Evolutionary conservation across 2,888 invertebrate species (phyloP).

Genomic region (Oscheius sp.): DNA sequence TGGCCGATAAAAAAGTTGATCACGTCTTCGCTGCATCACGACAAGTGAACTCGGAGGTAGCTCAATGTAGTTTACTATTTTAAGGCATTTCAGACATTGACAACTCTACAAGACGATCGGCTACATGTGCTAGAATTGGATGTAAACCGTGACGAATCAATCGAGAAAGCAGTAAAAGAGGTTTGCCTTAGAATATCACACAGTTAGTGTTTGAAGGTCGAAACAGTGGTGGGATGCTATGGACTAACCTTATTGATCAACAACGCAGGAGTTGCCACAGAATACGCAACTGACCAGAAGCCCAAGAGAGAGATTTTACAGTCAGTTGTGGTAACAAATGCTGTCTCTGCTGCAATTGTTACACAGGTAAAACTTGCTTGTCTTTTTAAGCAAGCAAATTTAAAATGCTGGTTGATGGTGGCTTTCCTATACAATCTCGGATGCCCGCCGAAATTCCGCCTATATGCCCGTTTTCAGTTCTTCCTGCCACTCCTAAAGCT

Average conservation of each 20-base stretch:
- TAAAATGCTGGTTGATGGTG: too few relatives aligned
- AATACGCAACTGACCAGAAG: conserved; percentile 13
- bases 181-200: background rate
- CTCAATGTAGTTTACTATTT: background rate
- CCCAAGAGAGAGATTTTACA: conserved; percentile 14
- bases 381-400: too few relatives aligned
- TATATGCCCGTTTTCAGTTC: conserved; percentile 6
- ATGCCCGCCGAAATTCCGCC: too few relatives aligned
- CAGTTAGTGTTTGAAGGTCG: conserved; percentile 2
- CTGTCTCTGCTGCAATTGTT: conserved; percentile 1
- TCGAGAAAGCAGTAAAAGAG: conserved; percentile 15
- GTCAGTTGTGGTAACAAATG: background rate
- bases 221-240: conserved; percentile 41
- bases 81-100: background rate
- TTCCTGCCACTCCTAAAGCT: conserved; percentile 23
- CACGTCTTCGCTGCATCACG: conserved; percentile 13
- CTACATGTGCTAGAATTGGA: conserved; percentile 18
- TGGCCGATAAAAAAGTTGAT: conserved; percentile 1
- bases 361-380: conserved; percentile 20
- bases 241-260: conserved; percentile 33
- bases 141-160: conserved; percentile 20
- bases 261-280: conserved; percentile 8
- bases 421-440: too few relatives aligned
- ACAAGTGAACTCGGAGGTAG: background rate
- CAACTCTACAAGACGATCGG: background rate